phyloP scores from a whole-genome alignment of 1,140 invertebrate genomes.

The Drosophila pandora region DNA sequence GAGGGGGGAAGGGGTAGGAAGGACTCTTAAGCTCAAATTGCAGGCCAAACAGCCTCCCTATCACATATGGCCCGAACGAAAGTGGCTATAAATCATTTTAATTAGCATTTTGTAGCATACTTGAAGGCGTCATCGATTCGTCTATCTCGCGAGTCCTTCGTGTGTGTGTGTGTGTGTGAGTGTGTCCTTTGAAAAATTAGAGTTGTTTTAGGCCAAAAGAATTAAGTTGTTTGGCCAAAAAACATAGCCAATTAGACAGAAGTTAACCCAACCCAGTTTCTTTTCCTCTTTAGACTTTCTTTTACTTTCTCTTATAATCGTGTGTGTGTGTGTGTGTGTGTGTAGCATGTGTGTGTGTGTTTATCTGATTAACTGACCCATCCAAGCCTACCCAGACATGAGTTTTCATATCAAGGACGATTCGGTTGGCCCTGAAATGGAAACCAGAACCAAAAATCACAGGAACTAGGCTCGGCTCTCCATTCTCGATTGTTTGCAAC shows the following conservation, averaged over 20 bases:
- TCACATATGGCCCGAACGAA: slow-evolving; percentile 45
- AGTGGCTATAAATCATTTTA: slow-evolving; percentile 70
- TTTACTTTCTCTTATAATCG: background rate
- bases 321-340: slow-evolving; percentile 1
- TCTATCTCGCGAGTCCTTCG: background rate
- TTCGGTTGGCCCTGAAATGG: slow-evolving; percentile 46
- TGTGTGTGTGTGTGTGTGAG: background rate
- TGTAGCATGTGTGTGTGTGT: slow-evolving; percentile 23
- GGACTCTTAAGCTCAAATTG: slow-evolving; percentile 30
- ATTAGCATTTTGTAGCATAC: slow-evolving; percentile 61
- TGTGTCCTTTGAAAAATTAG: slow-evolving; percentile 24
- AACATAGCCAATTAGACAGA: slow-evolving; percentile 54
- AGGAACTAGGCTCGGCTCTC: slow-evolving; percentile 67
- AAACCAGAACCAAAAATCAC: slow-evolving; percentile 19
- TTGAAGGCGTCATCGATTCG: slow-evolving; percentile 59
- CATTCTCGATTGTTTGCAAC: slow-evolving; percentile 68
- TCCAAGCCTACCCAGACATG: slow-evolving; percentile 67
- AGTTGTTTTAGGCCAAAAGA: slow-evolving; percentile 43
- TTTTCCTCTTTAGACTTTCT: background rate
- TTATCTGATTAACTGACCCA: slow-evolving; percentile 74
- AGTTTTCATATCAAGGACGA: slow-evolving; percentile 68
- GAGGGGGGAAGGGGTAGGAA: background rate
- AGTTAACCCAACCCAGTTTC: slow-evolving; percentile 40
- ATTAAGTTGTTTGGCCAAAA: slow-evolving; percentile 67
- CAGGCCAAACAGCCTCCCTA: slow-evolving; percentile 23